phyloP scores from a whole-genome alignment of 2,113 vertebrate species.

The Eurypyga helias region DNA sequence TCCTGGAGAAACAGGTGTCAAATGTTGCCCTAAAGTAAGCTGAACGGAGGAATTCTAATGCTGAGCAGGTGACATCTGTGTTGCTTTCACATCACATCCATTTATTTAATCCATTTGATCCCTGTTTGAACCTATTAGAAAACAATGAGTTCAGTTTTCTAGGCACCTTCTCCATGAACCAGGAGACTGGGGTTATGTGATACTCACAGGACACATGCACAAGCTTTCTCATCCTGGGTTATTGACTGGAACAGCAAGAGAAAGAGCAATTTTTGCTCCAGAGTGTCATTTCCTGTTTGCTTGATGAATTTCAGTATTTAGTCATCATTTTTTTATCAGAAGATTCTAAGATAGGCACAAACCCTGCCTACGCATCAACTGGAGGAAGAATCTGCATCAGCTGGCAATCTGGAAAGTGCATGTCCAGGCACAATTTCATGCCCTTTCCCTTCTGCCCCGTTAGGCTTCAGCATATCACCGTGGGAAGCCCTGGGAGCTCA shows the following conservation, averaged over 20 bases:
- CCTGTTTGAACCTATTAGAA: not conserved
- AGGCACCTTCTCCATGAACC: not conserved
- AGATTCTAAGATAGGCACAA: not conserved
- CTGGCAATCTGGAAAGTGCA: not conserved
- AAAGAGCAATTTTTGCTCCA: not conserved
- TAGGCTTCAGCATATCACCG: not conserved
- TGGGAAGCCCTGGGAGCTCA: not conserved
- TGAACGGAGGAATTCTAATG: not conserved
- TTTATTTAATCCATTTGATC: not conserved
- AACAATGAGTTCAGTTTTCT: not conserved
- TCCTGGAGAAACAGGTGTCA: not conserved
- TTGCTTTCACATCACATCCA: not conserved
- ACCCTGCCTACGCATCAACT: not conserved
- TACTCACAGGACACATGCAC: not conserved
- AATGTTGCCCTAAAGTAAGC: not conserved
- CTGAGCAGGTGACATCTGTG: not conserved
- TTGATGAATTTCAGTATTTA: not conserved
- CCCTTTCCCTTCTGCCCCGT: not conserved
- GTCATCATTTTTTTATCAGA: not conserved
- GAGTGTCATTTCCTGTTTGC: conserved; percentile 38
- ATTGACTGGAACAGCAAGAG: not conserved
- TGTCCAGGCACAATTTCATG: not conserved
- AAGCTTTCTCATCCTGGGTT: not conserved
- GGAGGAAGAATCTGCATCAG: not conserved
- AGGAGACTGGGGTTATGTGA: not conserved